phyloP scores from a whole-genome alignment of 2,113 vertebrate species.

The Sinocyclocheilus anophthalmus region DNA sequence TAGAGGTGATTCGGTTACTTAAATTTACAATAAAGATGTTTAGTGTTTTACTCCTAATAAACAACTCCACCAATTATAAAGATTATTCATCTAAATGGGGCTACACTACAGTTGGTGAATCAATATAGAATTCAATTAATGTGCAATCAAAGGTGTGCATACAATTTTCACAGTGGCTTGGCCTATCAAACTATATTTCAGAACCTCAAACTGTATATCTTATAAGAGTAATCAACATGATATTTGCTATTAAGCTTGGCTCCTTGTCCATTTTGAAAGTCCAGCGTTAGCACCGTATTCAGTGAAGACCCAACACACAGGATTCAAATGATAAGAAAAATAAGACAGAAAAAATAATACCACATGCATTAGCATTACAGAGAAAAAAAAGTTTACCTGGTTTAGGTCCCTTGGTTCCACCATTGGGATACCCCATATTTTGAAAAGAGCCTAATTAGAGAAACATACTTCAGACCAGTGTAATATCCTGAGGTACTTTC shows the following conservation, averaged over 20 bases:
- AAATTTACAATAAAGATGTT: too few relatives aligned
- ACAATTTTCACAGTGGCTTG: background rate
- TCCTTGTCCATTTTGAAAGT: background rate
- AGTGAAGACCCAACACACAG: background rate
- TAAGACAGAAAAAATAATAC: background rate
- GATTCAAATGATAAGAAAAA: background rate
- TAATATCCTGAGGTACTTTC: background rate
- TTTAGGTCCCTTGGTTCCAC: slow-evolving; percentile 1
- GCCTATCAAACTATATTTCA: background rate
- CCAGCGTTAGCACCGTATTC: background rate
- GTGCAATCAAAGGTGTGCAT: background rate
- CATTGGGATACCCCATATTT: background rate
- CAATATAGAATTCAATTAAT: background rate
- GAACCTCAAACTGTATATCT: background rate
- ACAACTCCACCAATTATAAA: background rate
- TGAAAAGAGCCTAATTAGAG: background rate
- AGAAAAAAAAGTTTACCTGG: slow-evolving; percentile 30
- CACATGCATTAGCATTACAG: too few relatives aligned
- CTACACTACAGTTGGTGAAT: too few relatives aligned
- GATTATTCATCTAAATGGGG: background rate
- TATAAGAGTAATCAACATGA: too few relatives aligned
- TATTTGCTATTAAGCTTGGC: background rate
- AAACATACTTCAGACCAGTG: background rate
- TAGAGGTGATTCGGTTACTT: background rate
- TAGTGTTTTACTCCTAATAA: background rate